Evolutionary conservation across 2,113 vertebrate genomes (phyloP).

Genomic region (Malurus alboscapulatus): DNA sequence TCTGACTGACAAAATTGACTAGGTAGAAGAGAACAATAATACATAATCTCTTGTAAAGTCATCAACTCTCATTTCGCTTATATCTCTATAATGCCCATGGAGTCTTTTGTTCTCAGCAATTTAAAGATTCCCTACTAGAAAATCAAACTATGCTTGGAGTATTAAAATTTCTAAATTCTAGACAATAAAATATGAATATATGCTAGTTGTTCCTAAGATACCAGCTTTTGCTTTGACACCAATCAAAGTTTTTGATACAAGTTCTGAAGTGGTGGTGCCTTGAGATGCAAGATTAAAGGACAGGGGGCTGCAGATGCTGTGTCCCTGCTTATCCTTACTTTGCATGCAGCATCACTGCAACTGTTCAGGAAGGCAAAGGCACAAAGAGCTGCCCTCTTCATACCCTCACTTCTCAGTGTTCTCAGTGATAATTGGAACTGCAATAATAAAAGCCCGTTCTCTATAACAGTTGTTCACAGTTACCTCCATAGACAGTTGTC

Average conservation of each 20-base stretch:
- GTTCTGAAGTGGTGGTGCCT: neutral
- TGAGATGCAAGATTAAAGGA: neutral
- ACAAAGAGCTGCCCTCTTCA: neutral
- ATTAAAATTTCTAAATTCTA: neutral
- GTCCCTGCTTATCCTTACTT: neutral
- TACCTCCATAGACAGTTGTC: slow-evolving; percentile 81
- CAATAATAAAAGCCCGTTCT: neutral
- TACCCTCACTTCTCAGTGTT: neutral
- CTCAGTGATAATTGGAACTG: neutral
- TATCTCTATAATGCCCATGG: neutral
- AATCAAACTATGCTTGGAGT: neutral
- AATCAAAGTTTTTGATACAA: neutral
- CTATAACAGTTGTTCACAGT: neutral
- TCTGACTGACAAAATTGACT: neutral
- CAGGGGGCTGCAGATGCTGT: neutral
- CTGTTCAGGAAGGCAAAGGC: neutral
- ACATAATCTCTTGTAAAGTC: neutral
- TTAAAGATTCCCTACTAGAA: neutral
- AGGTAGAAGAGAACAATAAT: neutral
- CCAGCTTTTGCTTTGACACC: neutral
- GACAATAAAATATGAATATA: neutral
- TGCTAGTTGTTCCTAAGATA: neutral
- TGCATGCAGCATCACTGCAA: neutral
- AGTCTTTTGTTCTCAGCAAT: neutral
- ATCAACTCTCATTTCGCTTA: neutral